Evolutionary conservation across 2,797 vertebrate species (phyloP).

Genomic region (Chaunax sp.): DNA sequence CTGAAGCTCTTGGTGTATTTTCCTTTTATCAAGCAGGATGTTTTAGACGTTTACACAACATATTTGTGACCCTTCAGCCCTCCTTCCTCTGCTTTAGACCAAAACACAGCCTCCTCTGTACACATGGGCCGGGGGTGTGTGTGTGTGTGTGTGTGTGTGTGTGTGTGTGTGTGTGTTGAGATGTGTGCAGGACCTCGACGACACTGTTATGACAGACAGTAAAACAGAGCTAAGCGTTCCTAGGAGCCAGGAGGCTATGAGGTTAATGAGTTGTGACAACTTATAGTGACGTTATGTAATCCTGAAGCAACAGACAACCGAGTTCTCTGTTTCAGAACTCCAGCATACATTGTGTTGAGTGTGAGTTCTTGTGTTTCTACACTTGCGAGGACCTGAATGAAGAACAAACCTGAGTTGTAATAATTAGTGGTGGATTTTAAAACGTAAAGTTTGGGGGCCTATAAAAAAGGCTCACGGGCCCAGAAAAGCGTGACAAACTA

Average conservation of each 20-base stretch:
- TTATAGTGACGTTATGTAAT: slow-evolving; percentile 73
- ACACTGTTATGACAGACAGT: slow-evolving; percentile 67
- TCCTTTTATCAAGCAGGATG: background rate
- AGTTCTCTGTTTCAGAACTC: slow-evolving; percentile 57
- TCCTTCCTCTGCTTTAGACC: slow-evolving; percentile 2
- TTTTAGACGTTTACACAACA: slow-evolving; percentile 4
- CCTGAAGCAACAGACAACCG: slow-evolving; percentile 52
- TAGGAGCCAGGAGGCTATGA: slow-evolving; percentile 62
- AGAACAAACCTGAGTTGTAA: background rate
- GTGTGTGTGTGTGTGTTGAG: too few relatives aligned
- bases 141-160: too few relatives aligned
- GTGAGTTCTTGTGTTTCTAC: slow-evolving; percentile 10
- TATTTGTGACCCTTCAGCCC: background rate
- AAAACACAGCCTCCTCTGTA: slow-evolving; percentile 14
- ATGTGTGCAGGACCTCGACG: slow-evolving; percentile 46
- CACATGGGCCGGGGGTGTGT: slow-evolving; percentile 40
- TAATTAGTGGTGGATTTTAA: too few relatives aligned
- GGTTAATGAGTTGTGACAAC: slow-evolving; percentile 71
- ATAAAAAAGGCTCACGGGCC: background rate
- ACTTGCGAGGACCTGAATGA: background rate
- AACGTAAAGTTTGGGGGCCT: too few relatives aligned
- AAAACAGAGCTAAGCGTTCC: slow-evolving; percentile 67
- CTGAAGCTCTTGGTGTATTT: background rate
- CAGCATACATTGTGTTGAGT: slow-evolving; percentile 24
- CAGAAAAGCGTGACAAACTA: too few relatives aligned